Evolutionary conservation across 2,797 vertebrate genomes (phyloP).

Genomic region (Cheirogaleus major): DNA sequence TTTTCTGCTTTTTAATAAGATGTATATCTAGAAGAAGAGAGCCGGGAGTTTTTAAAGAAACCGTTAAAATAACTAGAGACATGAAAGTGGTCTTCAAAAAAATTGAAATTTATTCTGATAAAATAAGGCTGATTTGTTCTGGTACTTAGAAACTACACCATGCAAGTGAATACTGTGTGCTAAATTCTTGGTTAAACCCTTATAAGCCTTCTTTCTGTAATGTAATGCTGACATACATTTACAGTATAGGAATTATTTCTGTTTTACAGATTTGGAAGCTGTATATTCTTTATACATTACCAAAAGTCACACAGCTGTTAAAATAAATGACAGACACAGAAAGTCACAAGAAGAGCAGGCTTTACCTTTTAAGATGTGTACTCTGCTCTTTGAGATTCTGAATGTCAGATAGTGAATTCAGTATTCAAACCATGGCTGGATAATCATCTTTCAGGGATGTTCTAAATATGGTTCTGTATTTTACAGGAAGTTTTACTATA

Average conservation of each 20-base stretch:
- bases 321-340: neutral
- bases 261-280: neutral
- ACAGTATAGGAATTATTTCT: neutral
- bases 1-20: neutral
- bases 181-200: neutral
- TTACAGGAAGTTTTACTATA: neutral
- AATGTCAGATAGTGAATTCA: neutral
- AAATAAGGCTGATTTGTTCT: conserved; percentile 4
- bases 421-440: neutral
- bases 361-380: neutral
- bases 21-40: neutral
- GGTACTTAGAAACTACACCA: neutral
- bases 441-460: neutral
- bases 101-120: neutral
- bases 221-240: neutral
- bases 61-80: neutral
- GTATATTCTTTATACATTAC: neutral
- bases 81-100: neutral
- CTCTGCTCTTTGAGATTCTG: neutral
- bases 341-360: neutral
- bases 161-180: neutral
- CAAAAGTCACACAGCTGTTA: neutral
- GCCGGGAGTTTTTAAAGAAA: neutral
- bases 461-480: neutral
- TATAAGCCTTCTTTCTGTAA: neutral